Conservation (phyloP, 2,113 vertebrate species). For the Tragelaphus buxtoni region DNA sequence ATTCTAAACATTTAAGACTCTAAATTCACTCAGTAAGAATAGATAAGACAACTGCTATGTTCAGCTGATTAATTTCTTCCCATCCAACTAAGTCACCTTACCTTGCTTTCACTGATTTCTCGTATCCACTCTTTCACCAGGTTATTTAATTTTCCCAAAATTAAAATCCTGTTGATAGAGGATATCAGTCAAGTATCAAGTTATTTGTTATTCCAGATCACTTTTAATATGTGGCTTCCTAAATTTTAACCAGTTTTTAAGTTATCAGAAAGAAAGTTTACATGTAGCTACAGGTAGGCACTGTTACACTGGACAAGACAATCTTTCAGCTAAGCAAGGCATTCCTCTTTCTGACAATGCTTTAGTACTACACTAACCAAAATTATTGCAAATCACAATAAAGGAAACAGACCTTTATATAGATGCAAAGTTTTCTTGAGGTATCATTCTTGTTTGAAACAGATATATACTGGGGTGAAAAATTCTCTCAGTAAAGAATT, state of each 20-base stretch:
- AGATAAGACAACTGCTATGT: neutral
- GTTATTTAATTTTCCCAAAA: conserved; percentile 90
- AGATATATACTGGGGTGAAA: neutral
- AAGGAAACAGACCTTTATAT: neutral
- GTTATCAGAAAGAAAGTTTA: neutral
- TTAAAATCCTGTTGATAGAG: conserved; percentile 86
- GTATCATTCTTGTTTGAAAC: neutral
- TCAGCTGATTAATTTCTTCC: neutral
- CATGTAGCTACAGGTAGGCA: rapidly evolving
- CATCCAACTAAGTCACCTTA: conserved; percentile 69
- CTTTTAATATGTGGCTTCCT: neutral
- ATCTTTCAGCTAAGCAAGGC: neutral
- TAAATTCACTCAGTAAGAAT: neutral
- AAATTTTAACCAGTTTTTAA: neutral
- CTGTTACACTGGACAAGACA: neutral
- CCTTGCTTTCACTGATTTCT: conserved; percentile 91
- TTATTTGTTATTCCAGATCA: neutral
- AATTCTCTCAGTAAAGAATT: neutral
- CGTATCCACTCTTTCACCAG: conserved; percentile 92
- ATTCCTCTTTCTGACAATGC: neutral
- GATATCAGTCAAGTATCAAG: conserved; percentile 37
- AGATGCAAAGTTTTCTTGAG: neutral
- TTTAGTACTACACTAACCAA: neutral
- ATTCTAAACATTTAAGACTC: neutral
- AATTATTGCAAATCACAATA: neutral